Base-by-base conservation (phyloP, 2,888 invertebrate species). In the Malthinus seriepunctatus region DNA sequence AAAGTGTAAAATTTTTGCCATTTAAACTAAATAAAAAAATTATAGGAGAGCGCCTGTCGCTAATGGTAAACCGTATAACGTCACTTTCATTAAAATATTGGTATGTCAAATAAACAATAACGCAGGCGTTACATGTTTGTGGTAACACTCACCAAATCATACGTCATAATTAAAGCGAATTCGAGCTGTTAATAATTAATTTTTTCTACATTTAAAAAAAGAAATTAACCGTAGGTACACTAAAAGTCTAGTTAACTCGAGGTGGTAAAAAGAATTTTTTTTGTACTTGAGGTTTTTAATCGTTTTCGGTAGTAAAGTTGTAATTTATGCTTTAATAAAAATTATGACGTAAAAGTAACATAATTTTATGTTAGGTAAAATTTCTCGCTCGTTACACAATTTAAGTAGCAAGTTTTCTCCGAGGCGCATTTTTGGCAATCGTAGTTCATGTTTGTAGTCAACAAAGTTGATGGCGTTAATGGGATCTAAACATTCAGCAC, bases 401-500 rank as follows among this genome's bases (percentile, higher is more conserved):
- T 23, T 23, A 23, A 23, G 23, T 23, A 23, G 23, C 23, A 23
- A 23, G 23, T 23, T 23, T 23, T 23, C 23, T 23, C 23, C 23
- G 51, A 44, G 46, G 45, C 54, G 59, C 59, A 23, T 32, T 60
- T 55, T 60, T 45, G 55, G 62, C 54, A 65, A 63, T 61, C 62
- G 23, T 23, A 66, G 66, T 64, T 66, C 64, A 63, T 62, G 64
- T 62, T 63, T 63, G 62, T 62, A 60, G 61, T 63, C 60, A 60
- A 56, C 56, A 65, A 64, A 63, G 67, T 69, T 70, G 74, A 73
- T 73, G 75, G 73, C 71, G 73, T 71, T 76, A 76, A 76, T 76
- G 74, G 75, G 74, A 75, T 73, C 73, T 72, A 72, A 74, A 74
- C 76, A 70, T 70, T 69, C 68, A 70, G 66, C 70, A 76, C 75